Conservation (phyloP, 2,113 vertebrate genomes). For the Lynx canadensis region DNA sequence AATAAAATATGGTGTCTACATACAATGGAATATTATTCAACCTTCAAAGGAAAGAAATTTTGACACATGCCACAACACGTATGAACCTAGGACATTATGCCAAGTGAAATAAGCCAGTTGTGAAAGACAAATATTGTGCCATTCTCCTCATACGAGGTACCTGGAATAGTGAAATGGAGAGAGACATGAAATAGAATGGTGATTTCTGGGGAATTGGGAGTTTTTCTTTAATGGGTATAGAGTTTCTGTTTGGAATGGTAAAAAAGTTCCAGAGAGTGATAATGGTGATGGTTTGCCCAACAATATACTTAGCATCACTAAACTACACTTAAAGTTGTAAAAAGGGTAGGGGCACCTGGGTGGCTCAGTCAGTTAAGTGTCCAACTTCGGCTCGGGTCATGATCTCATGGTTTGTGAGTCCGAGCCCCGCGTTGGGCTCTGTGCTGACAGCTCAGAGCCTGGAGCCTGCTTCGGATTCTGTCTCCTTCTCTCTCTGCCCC, state of each 20-base stretch:
- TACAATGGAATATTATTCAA: not conserved
- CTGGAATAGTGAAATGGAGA: not conserved
- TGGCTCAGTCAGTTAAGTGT: not conserved
- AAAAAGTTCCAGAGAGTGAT: not conserved
- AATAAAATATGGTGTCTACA: not conserved
- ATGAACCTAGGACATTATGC: not conserved
- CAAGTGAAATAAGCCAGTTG: not conserved
- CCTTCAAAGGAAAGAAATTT: not conserved
- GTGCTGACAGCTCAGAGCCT: too few relatives aligned
- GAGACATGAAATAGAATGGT: not conserved
- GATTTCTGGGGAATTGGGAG: not conserved
- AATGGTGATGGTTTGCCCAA: not conserved
- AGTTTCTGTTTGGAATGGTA: not conserved
- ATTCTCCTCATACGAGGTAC: not conserved
- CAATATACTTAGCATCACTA: not conserved
- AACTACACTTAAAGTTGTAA: not conserved
- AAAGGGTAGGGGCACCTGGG: not conserved
- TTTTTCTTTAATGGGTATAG: not conserved
- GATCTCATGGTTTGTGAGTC: not conserved
- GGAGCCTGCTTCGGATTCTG: not conserved
- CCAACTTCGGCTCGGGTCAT: not conserved
- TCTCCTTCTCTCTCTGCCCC: not conserved
- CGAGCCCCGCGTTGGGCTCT: not conserved
- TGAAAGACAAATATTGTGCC: not conserved
- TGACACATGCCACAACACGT: not conserved